phyloP scores from a whole-genome alignment of 2,888 invertebrate species.

The Agonopterix heracliana region DNA sequence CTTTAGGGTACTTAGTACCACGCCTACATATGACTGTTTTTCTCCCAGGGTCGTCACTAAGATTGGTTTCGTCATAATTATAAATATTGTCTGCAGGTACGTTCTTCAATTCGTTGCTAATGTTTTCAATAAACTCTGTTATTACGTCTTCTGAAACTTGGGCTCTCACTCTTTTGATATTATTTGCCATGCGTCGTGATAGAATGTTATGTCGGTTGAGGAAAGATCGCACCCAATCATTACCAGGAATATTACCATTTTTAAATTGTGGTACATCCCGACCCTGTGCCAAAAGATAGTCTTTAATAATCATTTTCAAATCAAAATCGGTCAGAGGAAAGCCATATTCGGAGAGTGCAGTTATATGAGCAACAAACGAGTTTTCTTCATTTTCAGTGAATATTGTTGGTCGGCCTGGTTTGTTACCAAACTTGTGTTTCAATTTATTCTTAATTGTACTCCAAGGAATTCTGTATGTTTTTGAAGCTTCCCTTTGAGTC shows the following conservation, averaged over 20 bases:
- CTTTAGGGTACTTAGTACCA: constrained; percentile 17
- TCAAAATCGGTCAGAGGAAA: background rate
- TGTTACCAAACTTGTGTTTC: background rate
- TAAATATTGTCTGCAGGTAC: constrained; percentile 13
- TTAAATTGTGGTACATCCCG: constrained; percentile 7
- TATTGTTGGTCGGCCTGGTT: background rate
- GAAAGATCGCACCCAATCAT: constrained; percentile 15
- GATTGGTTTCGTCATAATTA: constrained; percentile 21
- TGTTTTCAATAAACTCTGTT: constrained; percentile 13
- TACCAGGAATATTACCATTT: constrained; percentile 21
- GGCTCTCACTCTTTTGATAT: constrained; percentile 18
- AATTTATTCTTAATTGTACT: background rate
- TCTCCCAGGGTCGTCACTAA: constrained; percentile 14
- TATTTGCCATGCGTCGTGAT: constrained; percentile 15
- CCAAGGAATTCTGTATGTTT: background rate
- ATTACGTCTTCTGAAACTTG: constrained; percentile 14
- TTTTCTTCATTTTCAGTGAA: background rate
- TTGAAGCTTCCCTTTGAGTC: background rate
- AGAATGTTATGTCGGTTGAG: constrained; percentile 18
- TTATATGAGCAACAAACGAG: background rate
- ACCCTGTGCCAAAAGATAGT: background rate
- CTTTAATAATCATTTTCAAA: background rate
- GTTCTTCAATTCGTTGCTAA: constrained; percentile 13
- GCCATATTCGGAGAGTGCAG: background rate
- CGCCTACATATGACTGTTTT: constrained; percentile 24